Evolutionary conservation across 2,888 invertebrate species (phyloP), one percentile per base, ranked within the genome.

Genomic region (Congeria kusceri): DNA sequence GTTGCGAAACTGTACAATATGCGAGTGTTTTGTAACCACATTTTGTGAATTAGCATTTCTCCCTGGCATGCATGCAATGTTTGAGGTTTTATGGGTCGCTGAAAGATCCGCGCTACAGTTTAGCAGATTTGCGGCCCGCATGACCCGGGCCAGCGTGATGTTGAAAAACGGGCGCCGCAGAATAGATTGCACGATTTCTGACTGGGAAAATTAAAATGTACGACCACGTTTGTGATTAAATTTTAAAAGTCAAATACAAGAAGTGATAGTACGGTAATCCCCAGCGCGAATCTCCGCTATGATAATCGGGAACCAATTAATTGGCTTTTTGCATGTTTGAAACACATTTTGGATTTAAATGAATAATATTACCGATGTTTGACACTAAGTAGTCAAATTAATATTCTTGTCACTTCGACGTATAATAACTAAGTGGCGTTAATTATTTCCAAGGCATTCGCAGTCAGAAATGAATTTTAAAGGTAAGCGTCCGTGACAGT

Each of bases 291-390:
- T 70, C 53, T 65, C 64, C 69, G 69, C 70, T 67, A 79, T 83
- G 79, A 49, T 76, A 82, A 82, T 82, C 44, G 72, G 64, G 65
- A 66, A 27, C 64, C 67, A 53, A 77, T 79, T 79, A 83, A 83
- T 83, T 83, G 74, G 62, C 76, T 83, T 83, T 73, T 79, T 69
- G 66, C 83, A 77, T 79, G 83, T 83, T 69, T 74, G 73, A 77
- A 79, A 77, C 65, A 70, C 73, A 67, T 74, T 67, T 71, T 76
- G 67, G 53, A 67, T 53, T 70, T 79, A 79, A 83, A 73, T 77
- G 83, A 79, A 83, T 83, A 67, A 77, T 77, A 83, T 83, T 76
- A 79, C 74, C 61, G 58, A 23, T 61, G 73, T 71, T 79, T 83
- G 83, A 81, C 77, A 77, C 80, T 81, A 81, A 81, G 61, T 81